Evolutionary conservation across 2,113 vertebrate species (phyloP), one percentile per base, ranked within the genome.

Genomic region (Rhinopomastus cyanomelas): DNA sequence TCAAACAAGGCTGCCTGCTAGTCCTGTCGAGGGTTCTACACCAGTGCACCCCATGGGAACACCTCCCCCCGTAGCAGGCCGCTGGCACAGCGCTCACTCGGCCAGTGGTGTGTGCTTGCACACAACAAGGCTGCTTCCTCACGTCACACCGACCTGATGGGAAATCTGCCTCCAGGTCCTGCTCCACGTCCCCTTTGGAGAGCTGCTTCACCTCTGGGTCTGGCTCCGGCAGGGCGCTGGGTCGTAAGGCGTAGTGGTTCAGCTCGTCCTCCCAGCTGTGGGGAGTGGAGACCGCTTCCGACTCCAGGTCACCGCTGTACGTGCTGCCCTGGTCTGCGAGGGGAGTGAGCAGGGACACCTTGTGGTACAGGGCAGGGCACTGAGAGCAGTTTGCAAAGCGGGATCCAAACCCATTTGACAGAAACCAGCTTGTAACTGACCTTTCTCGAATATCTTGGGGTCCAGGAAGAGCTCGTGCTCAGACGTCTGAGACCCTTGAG

Each of bases 201-300:
- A 98, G 92, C 48, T 69, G 97, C 90, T 84, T 95, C 25, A 90
- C 65, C 11, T 97, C 97, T 7, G 97, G 92, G 18, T 97, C 98
- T 49, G 88, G 95, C 20, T 97, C 98, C 49, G 94, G 96, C 52
- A 95, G 88, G 48, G 90, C n/a, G 53, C 69, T 97, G 51, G 97
- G 96, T 39, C 94, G 96, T 44, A 98, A 85, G 44, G 98, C 90
- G 51, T 97, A 98, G 66, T 98, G 97, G 75, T 98, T 97, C 3
- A 98, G 64, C 36, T 99, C 98, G n/a, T 99, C 98, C 93, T 98
- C 99, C 98, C 98, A 99, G 96, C 98, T 98, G 82, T 99, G 98
- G 5, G 98, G 98, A 59, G 97, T 98, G 81, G 98, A 98, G 65
- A 99, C 97, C 4, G 98, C 98, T 44, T 99, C 98, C 0, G 98